These are phyloP conservation scores for Aleiodes testaceus DNA, from an alignment of 2,888 invertebrate genomes.

Conservation along the genomic window DNA sequence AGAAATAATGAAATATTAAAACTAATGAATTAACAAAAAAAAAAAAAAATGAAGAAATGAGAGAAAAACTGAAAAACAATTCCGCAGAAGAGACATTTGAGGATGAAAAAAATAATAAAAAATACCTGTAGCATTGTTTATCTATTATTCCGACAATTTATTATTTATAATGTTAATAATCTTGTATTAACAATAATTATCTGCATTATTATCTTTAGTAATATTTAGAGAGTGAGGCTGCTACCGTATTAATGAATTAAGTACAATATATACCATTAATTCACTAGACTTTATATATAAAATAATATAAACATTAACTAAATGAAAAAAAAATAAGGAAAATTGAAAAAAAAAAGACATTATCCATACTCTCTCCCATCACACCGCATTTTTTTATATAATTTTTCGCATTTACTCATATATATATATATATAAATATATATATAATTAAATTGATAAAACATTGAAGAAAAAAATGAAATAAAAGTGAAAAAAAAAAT, in stretches of 20 bases:
- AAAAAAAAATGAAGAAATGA: constrained; percentile 27
- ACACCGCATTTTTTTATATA: constrained; percentile 56
- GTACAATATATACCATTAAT: constrained; percentile 72
- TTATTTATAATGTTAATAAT: constrained; percentile 66
- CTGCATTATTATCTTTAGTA: constrained; percentile 72
- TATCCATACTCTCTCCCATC: constrained; percentile 50
- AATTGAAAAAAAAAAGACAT: constrained; percentile 40
- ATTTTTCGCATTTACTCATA: constrained; percentile 53
- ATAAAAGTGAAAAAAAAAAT: constrained; percentile 45
- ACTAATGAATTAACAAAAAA: constrained; percentile 30
- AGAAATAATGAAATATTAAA: constrained; percentile 1
- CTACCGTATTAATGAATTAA: constrained; percentile 72
- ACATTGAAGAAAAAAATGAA: constrained; percentile 18
- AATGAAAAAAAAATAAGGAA: constrained; percentile 35
- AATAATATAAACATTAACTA: constrained; percentile 53
- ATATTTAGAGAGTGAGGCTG: constrained; percentile 72
- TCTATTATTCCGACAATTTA: constrained; percentile 64
- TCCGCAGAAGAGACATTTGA: constrained; percentile 44
- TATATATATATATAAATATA: constrained; percentile 45
- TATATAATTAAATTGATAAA: constrained; percentile 47
- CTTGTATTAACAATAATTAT: constrained; percentile 69
- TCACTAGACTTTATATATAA: constrained; percentile 71
- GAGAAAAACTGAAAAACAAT: constrained; percentile 55
- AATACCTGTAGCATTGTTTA: constrained; percentile 63
- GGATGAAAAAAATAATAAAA: constrained; percentile 31